Evolutionary conservation across 2,113 vertebrate genomes (phyloP), one percentile per base, ranked within the genome.

Genomic region (Emydocephalus ijimae): DNA sequence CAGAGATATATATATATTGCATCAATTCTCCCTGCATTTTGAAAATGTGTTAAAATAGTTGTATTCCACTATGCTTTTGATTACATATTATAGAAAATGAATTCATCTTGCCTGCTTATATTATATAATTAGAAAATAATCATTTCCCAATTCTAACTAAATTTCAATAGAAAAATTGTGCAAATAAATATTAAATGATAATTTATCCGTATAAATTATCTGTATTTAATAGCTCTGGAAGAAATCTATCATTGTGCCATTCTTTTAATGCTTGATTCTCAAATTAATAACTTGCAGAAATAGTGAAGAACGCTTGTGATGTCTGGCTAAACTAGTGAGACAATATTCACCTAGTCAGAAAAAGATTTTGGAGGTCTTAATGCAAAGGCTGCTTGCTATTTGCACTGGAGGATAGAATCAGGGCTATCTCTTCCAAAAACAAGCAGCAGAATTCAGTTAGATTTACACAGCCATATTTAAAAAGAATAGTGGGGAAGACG

Each of bases 401-500:
- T 56, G n/a, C 54, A 57, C 5, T 89, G 4, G 34, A 56, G 21
- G 9, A 56, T 56, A 23, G 20, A 89, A 24, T 39, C 34, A 39
- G 3, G n/a, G 34, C 26, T 2, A 21, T 34, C 18, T 55, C 18
- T 88, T 88, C n/a, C 87, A 88, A 54, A 74, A 74, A 74, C 85
- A 52, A 87, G 5, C n/a, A 88, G 23, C 15, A 88, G 88, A 96
- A 94, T 93, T 96, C 86, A 92, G 57, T 92, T 21, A 94, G 91
- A 95, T 94, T 95, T 94, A 89, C 87, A 93, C n/a, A 95, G 94
- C 95, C 94, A 87, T 90, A 93, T 14, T 39, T 86, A 94, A 91
- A 57, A 21, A 55, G 59, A 93, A 93, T 23, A n/a, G 93, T 85
- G 92, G 0, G 93, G 92, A 96, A 96, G 93, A 94, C 43, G 81